Conservation (phyloP, 2,888 invertebrate genomes). For the Habroteleia sp. region DNA sequence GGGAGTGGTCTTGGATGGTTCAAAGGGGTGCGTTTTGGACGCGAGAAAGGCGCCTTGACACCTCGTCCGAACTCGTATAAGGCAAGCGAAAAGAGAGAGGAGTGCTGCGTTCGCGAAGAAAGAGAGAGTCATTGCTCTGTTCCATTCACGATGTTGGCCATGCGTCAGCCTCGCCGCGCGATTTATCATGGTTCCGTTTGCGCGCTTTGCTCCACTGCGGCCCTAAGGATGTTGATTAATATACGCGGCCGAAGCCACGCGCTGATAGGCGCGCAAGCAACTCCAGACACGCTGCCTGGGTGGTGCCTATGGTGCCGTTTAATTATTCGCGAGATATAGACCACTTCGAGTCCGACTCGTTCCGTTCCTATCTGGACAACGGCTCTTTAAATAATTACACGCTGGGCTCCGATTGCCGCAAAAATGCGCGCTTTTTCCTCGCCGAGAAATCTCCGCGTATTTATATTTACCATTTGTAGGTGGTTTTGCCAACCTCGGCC, state of each 20-base stretch:
- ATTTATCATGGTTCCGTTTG: slow-evolving; percentile 71
- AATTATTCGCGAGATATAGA: slow-evolving; percentile 70
- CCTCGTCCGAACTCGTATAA: slow-evolving; percentile 36
- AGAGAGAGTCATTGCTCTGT: slow-evolving; percentile 55
- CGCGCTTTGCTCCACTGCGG: slow-evolving; percentile 60
- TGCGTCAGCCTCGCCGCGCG: slow-evolving; percentile 63
- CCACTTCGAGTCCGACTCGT: slow-evolving; percentile 37
- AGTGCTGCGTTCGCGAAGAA: slow-evolving; percentile 34
- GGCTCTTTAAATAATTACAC: slow-evolving; percentile 50
- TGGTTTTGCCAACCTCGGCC: slow-evolving; percentile 4
- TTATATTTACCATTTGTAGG: slow-evolving; percentile 15
- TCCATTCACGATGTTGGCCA: slow-evolving; percentile 66
- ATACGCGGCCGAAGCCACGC: slow-evolving; percentile 66
- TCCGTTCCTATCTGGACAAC: slow-evolving; percentile 44
- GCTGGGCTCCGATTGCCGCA: slow-evolving; percentile 10
- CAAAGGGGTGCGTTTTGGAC: slow-evolving; percentile 49
- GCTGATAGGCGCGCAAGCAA: slow-evolving; percentile 67
- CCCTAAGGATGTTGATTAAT: slow-evolving; percentile 72
- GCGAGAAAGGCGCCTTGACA: slow-evolving; percentile 29
- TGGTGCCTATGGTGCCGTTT: slow-evolving; percentile 68
- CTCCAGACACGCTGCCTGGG: slow-evolving; percentile 69
- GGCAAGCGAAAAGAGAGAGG: slow-evolving; percentile 20
- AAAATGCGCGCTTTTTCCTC: slow-evolving; percentile 1
- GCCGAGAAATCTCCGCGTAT: slow-evolving; percentile 5
- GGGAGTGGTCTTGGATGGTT: slow-evolving; percentile 17